phyloP scores from a whole-genome alignment of 2,888 invertebrate genomes.

The Rhorus exstirpatorius region DNA sequence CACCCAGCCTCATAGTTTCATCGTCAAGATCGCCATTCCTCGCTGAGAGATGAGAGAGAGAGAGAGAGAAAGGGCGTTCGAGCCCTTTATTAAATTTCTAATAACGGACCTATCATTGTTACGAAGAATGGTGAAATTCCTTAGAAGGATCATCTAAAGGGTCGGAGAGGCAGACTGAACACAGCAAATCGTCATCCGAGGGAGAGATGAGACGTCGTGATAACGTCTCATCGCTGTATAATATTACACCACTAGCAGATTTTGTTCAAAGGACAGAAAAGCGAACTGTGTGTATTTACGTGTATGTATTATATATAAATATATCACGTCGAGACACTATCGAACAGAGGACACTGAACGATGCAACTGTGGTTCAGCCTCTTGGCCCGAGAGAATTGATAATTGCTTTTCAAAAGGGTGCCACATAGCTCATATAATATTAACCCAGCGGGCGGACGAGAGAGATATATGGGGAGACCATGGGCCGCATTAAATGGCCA shows the following conservation, averaged over 20 bases:
- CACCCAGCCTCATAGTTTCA: slow-evolving; percentile 1
- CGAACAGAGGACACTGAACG: background rate
- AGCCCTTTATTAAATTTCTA: slow-evolving; percentile 83
- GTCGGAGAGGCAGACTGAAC: background rate
- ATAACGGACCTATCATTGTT: slow-evolving; percentile 84
- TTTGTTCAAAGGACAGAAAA: slow-evolving; percentile 5
- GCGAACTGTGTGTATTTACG: no score
- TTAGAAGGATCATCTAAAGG: slow-evolving; percentile 2
- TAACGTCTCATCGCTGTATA: background rate
- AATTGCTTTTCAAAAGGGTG: slow-evolving; percentile 26
- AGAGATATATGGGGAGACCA: slow-evolving; percentile 7
- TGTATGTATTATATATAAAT: background rate
- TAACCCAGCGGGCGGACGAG: background rate
- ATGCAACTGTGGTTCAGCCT: background rate
- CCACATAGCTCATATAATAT: slow-evolving; percentile 1
- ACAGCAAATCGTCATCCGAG: slow-evolving; percentile 7
- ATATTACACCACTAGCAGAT: background rate
- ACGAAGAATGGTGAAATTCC: slow-evolving; percentile 75
- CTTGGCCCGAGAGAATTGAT: slow-evolving; percentile 19
- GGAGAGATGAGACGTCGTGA: slow-evolving; percentile 4
- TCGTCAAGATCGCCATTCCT: slow-evolving; percentile 14
- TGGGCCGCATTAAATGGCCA: slow-evolving; percentile 38
- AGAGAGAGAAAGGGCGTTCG: background rate
- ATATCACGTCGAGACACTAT: background rate
- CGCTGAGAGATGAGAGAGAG: background rate